These are phyloP conservation scores for Chlorops oryzae DNA, from an alignment of 1,140 invertebrate genomes.

Conservation along the genomic window DNA sequence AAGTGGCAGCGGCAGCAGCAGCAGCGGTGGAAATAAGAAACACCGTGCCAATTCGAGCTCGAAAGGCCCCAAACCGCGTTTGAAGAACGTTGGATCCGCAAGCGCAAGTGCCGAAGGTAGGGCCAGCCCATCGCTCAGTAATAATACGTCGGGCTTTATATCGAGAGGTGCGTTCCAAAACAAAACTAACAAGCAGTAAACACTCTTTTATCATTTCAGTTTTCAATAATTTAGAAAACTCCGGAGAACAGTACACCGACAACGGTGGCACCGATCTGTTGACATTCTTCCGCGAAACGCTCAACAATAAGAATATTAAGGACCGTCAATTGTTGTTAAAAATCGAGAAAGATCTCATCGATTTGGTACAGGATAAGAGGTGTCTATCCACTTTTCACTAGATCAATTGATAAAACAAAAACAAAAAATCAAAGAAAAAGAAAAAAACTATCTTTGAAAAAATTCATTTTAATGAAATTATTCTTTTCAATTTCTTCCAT, in stretches of 20 bases:
- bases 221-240: slow-evolving; percentile 62
- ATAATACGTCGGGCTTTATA: slow-evolving; percentile 45
- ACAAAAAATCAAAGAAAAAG: too few species aligned
- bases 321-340: slow-evolving; percentile 77
- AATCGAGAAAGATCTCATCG: slow-evolving; percentile 80
- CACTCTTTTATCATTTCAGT: slow-evolving; percentile 18
- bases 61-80: slow-evolving; percentile 43
- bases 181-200: background rate
- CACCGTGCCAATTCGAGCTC: slow-evolving; percentile 52
- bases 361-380: slow-evolving; percentile 75
- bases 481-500: slow-evolving; percentile 9
- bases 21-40: slow-evolving; percentile 46
- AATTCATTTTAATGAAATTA: background rate
- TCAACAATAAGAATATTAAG: slow-evolving; percentile 85
- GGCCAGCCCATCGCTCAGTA: slow-evolving; percentile 25
- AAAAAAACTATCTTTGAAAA: background rate
- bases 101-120: slow-evolving; percentile 31
- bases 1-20: slow-evolving; percentile 22
- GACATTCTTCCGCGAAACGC: slow-evolving; percentile 80
- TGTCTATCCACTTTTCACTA: too few species aligned
- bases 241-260: slow-evolving; percentile 71
- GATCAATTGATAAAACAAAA: too few species aligned
- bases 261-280: slow-evolving; percentile 76
- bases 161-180: slow-evolving; percentile 38
- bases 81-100: slow-evolving; percentile 41